These are phyloP conservation scores for Myiothlypis chrysogaster DNA, from an alignment of 2,797 vertebrate genomes.

Conservation along the genomic window DNA sequence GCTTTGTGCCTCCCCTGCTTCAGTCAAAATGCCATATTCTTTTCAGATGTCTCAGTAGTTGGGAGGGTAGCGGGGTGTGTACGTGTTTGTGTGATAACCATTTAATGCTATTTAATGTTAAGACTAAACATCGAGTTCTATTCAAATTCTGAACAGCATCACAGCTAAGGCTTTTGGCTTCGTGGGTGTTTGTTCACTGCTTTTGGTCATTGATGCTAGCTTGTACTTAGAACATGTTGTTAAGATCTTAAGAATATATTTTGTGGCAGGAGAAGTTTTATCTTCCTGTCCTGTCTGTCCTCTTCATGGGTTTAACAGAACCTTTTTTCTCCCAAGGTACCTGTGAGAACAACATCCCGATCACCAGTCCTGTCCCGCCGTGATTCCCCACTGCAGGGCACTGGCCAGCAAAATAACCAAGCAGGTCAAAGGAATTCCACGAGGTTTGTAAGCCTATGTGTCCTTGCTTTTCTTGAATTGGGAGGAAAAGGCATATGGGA, in stretches of 20 bases:
- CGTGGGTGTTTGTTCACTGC: conserved; percentile 15
- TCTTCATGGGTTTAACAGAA: background rate
- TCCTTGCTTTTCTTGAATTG: background rate
- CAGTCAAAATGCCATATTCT: conserved; percentile 50
- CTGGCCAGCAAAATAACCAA: conserved; percentile 86
- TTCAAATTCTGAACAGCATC: conserved; percentile 11
- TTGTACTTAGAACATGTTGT: background rate
- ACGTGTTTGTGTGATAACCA: conserved; percentile 38
- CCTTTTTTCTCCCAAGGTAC: conserved; percentile 80
- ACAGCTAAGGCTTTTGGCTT: background rate
- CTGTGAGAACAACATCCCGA: conserved; percentile 92
- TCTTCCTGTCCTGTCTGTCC: background rate
- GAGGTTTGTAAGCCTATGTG: conserved; percentile 72
- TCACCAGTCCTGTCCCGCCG: conserved; percentile 93
- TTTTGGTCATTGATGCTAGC: background rate
- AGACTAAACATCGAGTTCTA: background rate
- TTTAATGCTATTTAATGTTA: background rate
- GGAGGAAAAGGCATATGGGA: background rate
- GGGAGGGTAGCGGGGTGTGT: background rate
- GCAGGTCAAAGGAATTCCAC: conserved; percentile 85
- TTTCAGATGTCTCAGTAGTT: conserved; percentile 30
- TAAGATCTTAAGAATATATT: background rate
- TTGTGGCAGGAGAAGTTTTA: background rate
- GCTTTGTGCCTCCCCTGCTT: conserved; percentile 69
- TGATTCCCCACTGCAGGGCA: conserved; percentile 91